Evolutionary conservation across 2,797 vertebrate species (phyloP).

Genomic region (Pygocentrus nattereri): DNA sequence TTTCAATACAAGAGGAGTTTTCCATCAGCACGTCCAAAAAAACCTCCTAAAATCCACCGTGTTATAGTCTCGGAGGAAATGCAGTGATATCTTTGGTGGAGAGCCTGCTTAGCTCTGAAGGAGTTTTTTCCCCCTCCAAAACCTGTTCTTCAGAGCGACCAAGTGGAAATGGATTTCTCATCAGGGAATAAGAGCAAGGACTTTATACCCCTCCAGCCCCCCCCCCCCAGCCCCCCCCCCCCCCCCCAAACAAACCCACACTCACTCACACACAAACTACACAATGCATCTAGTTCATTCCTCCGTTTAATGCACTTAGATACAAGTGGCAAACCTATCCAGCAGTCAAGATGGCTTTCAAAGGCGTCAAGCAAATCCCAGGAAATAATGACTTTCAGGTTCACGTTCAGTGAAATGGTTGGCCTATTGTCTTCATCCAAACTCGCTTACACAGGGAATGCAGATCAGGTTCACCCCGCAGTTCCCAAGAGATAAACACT

Average conservation of each 20-base stretch:
- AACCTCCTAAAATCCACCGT: conserved; percentile 27
- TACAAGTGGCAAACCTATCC: conserved; percentile 39
- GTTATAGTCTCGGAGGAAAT: conserved; percentile 40
- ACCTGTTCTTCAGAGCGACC: conserved; percentile 40
- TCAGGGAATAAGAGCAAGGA: conserved; percentile 49
- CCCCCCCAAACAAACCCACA: neutral
- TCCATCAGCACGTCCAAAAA: conserved; percentile 35
- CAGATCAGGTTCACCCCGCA: conserved; percentile 21
- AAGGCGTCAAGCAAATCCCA: conserved; percentile 27
- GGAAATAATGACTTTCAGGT: conserved; percentile 26
- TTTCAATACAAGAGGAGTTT: conserved; percentile 45
- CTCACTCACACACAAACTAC: neutral
- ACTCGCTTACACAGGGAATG: conserved; percentile 8
- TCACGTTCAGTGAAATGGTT: conserved; percentile 15
- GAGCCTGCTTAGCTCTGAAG: conserved; percentile 32
- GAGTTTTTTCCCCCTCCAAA: neutral
- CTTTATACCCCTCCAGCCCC: conserved; percentile 21
- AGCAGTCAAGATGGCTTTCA: conserved; percentile 40
- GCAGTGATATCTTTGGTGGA: conserved; percentile 34
- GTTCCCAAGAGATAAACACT: conserved; percentile 17
- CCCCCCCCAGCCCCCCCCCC: too few species aligned
- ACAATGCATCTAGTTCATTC: conserved; percentile 29
- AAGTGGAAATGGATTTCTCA: conserved; percentile 54
- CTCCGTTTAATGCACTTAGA: conserved; percentile 17
- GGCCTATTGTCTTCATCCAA: conserved; percentile 10